Conservation (phyloP, 2,888 invertebrate genomes). For the Arge pagana region DNA sequence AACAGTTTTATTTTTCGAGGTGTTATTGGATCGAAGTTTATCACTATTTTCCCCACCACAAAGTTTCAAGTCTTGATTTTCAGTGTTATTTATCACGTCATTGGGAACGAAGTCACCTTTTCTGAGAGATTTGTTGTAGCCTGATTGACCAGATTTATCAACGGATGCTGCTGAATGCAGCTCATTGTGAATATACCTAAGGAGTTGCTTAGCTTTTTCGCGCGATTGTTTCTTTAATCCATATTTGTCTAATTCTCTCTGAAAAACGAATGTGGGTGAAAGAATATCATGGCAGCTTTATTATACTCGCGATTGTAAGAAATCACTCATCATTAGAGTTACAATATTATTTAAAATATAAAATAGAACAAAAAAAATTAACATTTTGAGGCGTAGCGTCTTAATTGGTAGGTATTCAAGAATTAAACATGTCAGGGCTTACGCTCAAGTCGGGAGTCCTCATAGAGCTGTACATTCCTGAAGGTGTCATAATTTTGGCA, state of each 20-base stretch:
- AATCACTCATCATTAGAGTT: background rate
- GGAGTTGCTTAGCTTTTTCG: constrained; percentile 60
- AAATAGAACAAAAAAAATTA: constrained; percentile 13
- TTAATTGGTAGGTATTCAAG: background rate
- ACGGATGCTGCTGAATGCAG: constrained; percentile 57
- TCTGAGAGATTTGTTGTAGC: constrained; percentile 5
- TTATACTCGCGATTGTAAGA: constrained; percentile 6
- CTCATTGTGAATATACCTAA: constrained; percentile 63
- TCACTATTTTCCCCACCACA: no score
- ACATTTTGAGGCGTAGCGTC: constrained; percentile 13
- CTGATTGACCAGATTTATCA: background rate
- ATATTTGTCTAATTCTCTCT: constrained; percentile 61
- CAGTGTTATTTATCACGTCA: no score
- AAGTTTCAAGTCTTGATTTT: constrained; percentile 5
- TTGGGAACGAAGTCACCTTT: no score
- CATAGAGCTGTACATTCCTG: constrained; percentile 61
- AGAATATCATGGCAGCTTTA: no score
- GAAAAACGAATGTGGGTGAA: constrained; percentile 30
- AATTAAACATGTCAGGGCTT: constrained; percentile 30
- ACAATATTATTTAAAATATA: background rate
- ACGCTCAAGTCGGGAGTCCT: constrained; percentile 62
- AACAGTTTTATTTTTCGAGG: no score
- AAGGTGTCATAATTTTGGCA: constrained; percentile 57
- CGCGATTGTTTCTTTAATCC: constrained; percentile 62
- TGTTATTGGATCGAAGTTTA: no score